Evolutionary conservation across 2,113 vertebrate genomes (phyloP), one percentile per base, ranked within the genome.

Genomic region (Phalacrocorax aristotelis): DNA sequence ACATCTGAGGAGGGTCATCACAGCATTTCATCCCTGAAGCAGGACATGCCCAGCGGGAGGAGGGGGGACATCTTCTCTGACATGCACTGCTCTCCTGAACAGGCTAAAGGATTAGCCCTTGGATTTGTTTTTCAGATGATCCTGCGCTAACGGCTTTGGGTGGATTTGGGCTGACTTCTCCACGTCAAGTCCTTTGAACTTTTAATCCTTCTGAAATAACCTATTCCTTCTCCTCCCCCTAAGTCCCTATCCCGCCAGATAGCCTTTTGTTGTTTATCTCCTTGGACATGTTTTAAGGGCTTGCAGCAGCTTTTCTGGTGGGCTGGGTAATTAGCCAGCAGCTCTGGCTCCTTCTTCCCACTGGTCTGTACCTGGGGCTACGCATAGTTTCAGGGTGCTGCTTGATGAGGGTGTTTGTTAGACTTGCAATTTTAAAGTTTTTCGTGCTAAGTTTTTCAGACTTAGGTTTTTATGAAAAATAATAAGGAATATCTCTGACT

Each of bases 171-270:
- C 83, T 72, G 93, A 69, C 91, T 89, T 97, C 87, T 96, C 89
- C 89, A 90, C 61, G 6, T 64, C 9, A 32, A 90, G 77, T 95
- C 97, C 87, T 98, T 94, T 98, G 97, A 98, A 97, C 97, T 96
- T 96, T 98, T 98, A 98, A 98, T 98, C 97, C 96, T 92, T 60
- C 86, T 96, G 93, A 97, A 98, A 98, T 80, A 91, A 97, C 89
- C 91, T 95, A 62, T 93, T 93, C 27, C 76, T 94, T 52, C 81
- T 64, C 16, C n/a, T 69, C 52, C 46, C 18, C 74, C 64, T 85
- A 83, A 42, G 65, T 57, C 27, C 80, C 77, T 71, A 2, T 48
- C 30, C 58, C 27, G 34, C 23, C 74, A 80, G 54, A 55, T 80
- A 2, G 5, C 17, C 8, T 87, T 95, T 87, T 90, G 89, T 95